Evolutionary conservation across 2,888 invertebrate species (phyloP).

Genomic region (Ernsta delagoae): DNA sequence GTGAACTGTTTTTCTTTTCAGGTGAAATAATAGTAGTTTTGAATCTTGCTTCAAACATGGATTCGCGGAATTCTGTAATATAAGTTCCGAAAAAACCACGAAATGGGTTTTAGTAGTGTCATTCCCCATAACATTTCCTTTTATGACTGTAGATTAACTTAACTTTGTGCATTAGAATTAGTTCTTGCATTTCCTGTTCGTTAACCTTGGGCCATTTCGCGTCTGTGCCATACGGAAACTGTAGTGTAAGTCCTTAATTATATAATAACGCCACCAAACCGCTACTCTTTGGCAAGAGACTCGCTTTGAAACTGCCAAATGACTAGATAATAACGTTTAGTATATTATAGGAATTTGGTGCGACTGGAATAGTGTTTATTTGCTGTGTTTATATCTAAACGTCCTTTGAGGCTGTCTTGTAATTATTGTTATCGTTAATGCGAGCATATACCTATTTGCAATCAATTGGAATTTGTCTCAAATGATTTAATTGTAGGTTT

Average conservation of each 20-base stretch:
- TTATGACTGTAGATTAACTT: slow-evolving; percentile 24
- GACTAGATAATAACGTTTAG: slow-evolving; percentile 34
- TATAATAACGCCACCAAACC: slow-evolving; percentile 37
- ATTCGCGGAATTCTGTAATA: too few species aligned
- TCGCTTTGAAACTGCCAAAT: slow-evolving; percentile 36
- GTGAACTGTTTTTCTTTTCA: too few species aligned
- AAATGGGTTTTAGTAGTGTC: background rate
- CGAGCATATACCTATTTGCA: background rate
- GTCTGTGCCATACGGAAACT: slow-evolving; percentile 28
- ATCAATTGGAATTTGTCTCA: background rate
- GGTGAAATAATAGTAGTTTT: too few species aligned
- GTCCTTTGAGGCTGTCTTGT: slow-evolving; percentile 17
- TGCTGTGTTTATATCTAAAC: slow-evolving; percentile 15
- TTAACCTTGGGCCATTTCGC: slow-evolving; percentile 30
- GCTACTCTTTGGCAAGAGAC: slow-evolving; percentile 34
- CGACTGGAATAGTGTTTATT: slow-evolving; percentile 18
- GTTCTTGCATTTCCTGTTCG: slow-evolving; percentile 34
- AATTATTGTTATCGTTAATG: background rate
- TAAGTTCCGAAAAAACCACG: background rate
- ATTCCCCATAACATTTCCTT: slow-evolving; percentile 14
- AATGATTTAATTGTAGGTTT: background rate
- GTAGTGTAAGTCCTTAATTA: slow-evolving; percentile 35
- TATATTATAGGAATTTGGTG: slow-evolving; percentile 30
- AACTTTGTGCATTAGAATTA: slow-evolving; percentile 30
- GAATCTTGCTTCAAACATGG: too few species aligned